Evolutionary conservation across 2,113 vertebrate species (phyloP), one percentile per base, ranked within the genome.

Genomic region (Vidua chalybeata): DNA sequence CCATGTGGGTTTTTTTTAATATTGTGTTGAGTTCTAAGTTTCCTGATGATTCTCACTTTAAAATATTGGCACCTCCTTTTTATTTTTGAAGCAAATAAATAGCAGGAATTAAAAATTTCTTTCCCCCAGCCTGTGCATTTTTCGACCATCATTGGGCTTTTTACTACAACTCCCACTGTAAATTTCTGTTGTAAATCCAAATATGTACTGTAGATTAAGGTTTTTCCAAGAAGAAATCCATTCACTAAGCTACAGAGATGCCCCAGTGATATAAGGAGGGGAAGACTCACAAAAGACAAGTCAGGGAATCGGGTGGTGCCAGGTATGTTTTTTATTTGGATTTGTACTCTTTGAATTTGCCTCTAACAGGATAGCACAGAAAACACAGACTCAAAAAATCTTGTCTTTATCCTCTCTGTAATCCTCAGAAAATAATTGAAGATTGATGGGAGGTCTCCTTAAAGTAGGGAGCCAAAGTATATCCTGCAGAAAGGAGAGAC

Each of bases 1-100:
- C 7, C 0, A 0, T 28, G 39, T 35, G 10, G 5, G 41, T 41
- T 0, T 2, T 86, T 76, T 76, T 45, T 27, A 62, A 49, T 6
- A 17, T 12, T 84, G 14, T 79, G 22, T 76, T 69, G 54, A 69
- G 18, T 43, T 18, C 13, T 72, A 78, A 67, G 46, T 72, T 82
- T 18, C 15, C 41, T 73, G 26, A 46, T 79, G 51, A 59, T 81
- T 79, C 18, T 51, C 10, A 31, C 75, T 79, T 62, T 89, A 35
- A 83, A 91, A 73, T 89, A 71, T 13, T 55, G 20, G 19, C 30
- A 54, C 26, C 6, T 64, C 2, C 8, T 72, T 87, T 76, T 85
- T 71, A 31, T 43, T 89, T 39, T 11, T 66, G 43, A 85, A 80
- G 21, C 15, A 69, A 93, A 76, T 6, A 79, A 93, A 79, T 20